Conservation (phyloP, 2,888 invertebrate species). For the Dioctria linearis region DNA sequence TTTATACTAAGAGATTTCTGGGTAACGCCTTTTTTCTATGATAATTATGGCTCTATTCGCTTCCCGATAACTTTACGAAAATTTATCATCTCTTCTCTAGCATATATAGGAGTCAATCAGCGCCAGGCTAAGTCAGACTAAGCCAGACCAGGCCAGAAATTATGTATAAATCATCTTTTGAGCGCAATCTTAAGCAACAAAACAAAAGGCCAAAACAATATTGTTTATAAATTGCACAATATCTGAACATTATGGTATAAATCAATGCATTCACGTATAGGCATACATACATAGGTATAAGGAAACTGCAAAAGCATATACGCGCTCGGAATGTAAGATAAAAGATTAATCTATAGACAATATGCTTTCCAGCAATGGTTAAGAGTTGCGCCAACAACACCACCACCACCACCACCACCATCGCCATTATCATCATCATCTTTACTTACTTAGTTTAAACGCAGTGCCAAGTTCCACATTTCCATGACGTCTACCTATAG, state of each 20-base stretch:
- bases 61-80: conserved; percentile 14
- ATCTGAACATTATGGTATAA: neutral
- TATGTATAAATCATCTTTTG: neutral
- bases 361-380: neutral
- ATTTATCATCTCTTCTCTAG: conserved; percentile 11
- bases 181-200: neutral
- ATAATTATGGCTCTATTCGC: conserved; percentile 38
- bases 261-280: neutral
- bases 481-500: neutral
- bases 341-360: conserved; percentile 5
- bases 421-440: neutral
- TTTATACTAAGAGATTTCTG: conserved; percentile 45
- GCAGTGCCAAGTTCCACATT: too few relatives aligned
- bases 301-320: too few relatives aligned
- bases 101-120: neutral
- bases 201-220: neutral
- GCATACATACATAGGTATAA: neutral
- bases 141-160: neutral
- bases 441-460: too few relatives aligned
- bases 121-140: neutral
- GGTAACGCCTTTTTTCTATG: conserved; percentile 34
- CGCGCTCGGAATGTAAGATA: neutral
- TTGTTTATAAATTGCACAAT: conserved; percentile 8
- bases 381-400: too few relatives aligned
- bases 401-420: neutral